A percentile compares a stretch with the other conserved stretches of the same genome.
These are phyloP conservation scores for Trachelus stipa DNA, from an alignment of 2,888 invertebrate genomes.

Conservation along the genomic window DNA sequence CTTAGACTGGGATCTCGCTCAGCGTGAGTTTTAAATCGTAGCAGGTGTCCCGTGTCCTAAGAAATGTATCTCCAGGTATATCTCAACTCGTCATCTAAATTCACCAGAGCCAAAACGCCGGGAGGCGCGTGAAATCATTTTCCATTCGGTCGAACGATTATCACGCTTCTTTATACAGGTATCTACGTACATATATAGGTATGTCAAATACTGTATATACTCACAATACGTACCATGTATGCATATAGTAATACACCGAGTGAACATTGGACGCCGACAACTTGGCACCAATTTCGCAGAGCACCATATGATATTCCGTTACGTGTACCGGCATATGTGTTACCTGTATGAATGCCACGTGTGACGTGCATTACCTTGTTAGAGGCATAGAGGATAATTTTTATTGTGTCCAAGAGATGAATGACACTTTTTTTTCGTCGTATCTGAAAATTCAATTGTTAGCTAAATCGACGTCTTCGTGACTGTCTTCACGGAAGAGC, in stretches of 20 bases:
- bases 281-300: background rate
- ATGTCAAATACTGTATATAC: background rate
- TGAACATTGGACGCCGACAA: background rate
- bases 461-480: background rate
- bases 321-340: background rate
- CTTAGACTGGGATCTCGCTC: background rate
- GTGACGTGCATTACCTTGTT: background rate
- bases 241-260: background rate
- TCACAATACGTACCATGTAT: background rate
- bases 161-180: background rate
- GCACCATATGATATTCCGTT: background rate
- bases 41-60: background rate
- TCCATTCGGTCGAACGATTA: background rate
- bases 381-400: background rate
- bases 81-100: background rate
- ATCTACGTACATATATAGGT: too few relatives aligned
- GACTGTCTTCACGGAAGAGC: background rate
- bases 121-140: slow-evolving; percentile 5
- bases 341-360: background rate
- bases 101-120: background rate
- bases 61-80: background rate
- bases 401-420: background rate
- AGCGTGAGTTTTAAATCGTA: background rate
- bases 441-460: background rate
- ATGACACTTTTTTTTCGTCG: background rate